Base-by-base conservation (phyloP, 2,797 vertebrate species). In the Vespertilio murinus region DNA sequence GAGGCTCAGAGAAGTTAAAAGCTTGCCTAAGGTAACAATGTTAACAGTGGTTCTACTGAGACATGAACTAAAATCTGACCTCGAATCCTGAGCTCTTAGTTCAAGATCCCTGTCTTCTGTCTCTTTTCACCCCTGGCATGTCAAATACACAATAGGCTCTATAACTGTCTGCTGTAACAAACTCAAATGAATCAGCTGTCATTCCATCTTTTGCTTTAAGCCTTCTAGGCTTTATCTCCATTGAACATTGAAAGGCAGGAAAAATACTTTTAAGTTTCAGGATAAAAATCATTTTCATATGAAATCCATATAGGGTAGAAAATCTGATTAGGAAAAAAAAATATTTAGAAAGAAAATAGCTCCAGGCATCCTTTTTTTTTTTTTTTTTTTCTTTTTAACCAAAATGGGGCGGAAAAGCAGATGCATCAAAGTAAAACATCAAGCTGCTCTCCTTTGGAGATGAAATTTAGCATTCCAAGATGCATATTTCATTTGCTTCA, bases 331-430 rank as follows among this genome's bases (percentile, higher is more conserved):
- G 65, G 95, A 91, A 33, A 92, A 35, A 93, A 92, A 92, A 86
- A 69, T 94, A 89, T 96, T 84, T 40, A 95, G 94, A 96, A 96
- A 96, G 74, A 47, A 95, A 78, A 84, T 71, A 49, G 38, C 94
- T 98, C 79, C 75, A 80, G 95, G 71, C 74, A 91, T 61, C 5
- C 6, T 89, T 97, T 96, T 96, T 88, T 69, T n/a, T 89, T 97
- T 96, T 96, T 88, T 69, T 89, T 97, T 96, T 96, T 88, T 69
- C 6, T 89, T 97, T 96, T 96, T 88, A 65, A 65, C 88, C 94
- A 77, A 10, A 61, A 70, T 30, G 28, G 22, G 1, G 56, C 80
- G 17, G 17, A 47, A 2, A 23, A 94, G 38, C 49, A 92, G 91
- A 96, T 84, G 93, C 87, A 91, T 92, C 35, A 40, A 30, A 92